These are phyloP conservation scores for Clivina fossor DNA, from an alignment of 2,888 invertebrate species.

Conservation along the genomic window DNA sequence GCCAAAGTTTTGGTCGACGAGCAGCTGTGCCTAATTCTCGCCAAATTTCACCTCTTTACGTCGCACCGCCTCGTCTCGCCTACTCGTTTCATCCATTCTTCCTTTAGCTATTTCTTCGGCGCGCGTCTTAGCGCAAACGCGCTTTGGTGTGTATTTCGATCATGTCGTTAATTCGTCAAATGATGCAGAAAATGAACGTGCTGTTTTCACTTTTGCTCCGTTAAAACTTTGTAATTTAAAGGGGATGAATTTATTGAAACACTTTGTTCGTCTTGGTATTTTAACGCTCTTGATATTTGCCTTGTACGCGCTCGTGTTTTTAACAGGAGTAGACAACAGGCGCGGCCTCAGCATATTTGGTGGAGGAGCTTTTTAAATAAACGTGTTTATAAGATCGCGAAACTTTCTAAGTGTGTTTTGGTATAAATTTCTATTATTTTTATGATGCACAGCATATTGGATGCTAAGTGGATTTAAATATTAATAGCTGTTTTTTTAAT, in stretches of 20 bases:
- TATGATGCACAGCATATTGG: no score
- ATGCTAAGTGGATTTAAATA: no score
- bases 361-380: no score
- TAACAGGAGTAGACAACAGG: no score
- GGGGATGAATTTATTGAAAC: slow-evolving; percentile 19
- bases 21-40: slow-evolving; percentile 31
- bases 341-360: no score
- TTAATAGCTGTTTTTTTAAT: no score
- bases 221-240: slow-evolving; percentile 26
- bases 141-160: slow-evolving; percentile 9
- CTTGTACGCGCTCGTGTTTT: no score
- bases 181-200: slow-evolving; percentile 24
- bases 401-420: no score
- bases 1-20: slow-evolving; percentile 40
- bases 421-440: no score
- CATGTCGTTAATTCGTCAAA: slow-evolving; percentile 27
- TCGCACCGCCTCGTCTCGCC: no score
- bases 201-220: slow-evolving; percentile 23
- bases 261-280: not conserved
- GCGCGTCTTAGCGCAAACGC: not conserved
- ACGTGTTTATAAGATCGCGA: no score
- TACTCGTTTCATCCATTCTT: not conserved
- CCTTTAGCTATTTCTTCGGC: not conserved
- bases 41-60: no score
- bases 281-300: not conserved